Percentiles rank a stretch among this genome's conserved stretches.
Conservation (phyloP, 92 coral and sea anemone genomes). For the Blastomussa wellsi region DNA sequence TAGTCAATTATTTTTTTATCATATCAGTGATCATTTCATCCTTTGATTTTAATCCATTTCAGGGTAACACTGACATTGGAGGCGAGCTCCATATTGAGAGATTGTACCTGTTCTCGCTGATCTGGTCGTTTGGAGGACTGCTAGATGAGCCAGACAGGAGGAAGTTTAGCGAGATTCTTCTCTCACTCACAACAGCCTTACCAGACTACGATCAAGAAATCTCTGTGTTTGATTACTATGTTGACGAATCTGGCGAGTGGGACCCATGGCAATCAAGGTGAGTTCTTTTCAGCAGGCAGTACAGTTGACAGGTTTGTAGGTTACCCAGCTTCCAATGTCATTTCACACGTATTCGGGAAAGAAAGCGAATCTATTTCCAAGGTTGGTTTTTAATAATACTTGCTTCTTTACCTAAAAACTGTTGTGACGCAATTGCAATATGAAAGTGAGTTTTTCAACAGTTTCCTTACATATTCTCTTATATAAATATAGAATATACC, state of each 20-base stretch:
- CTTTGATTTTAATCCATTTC: neutral
- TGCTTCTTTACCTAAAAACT: neutral
- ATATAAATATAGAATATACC: too few species aligned
- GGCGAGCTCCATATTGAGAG: slow-evolving; percentile 97
- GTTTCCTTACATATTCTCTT: too few species aligned
- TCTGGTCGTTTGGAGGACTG: slow-evolving; percentile 93
- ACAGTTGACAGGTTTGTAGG: too few species aligned
- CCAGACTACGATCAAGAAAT: slow-evolving; percentile 99
- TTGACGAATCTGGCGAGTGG: slow-evolving; percentile 99
- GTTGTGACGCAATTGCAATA: too few species aligned
- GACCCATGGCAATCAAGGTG: slow-evolving; percentile 95
- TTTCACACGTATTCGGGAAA: too few species aligned
- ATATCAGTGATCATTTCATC: neutral
- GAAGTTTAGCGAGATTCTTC: slow-evolving; percentile 83
- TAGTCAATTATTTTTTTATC: neutral
- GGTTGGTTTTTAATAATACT: neutral
- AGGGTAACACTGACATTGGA: slow-evolving; percentile 94
- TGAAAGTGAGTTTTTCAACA: too few species aligned
- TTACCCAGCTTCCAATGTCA: too few species aligned
- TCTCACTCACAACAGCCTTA: slow-evolving; percentile 89
- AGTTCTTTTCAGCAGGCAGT: neutral
- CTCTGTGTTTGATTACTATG: slow-evolving; percentile 97
- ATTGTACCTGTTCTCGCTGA: slow-evolving; percentile 86
- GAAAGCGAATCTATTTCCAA: neutral
- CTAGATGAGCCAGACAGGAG: slow-evolving; percentile 84